Evolutionary conservation across 2,888 invertebrate genomes (phyloP), one percentile per base, ranked within the genome.

Genomic region (Adela reaumurella): DNA sequence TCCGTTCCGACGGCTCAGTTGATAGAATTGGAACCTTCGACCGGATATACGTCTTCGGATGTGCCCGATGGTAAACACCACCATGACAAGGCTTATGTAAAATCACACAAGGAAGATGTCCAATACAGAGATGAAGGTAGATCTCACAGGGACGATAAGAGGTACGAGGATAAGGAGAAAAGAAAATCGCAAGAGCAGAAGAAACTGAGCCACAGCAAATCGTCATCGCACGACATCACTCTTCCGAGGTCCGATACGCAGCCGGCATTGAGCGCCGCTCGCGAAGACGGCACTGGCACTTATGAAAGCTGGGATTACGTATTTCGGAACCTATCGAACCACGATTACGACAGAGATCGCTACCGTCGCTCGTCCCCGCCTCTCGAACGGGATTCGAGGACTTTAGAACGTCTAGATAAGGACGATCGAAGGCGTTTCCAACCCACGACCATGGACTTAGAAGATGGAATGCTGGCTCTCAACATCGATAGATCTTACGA

Each of bases 291-390:
- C 0, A 83, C 85, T 61, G 86, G 86, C 1, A 86, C 84, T 0
- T 85, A 84, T 50, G 90, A 89, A 55, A 84, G 85, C 47, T 92
- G 92, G 92, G 88, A 88, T 61, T 90, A 89, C 60, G 90, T 92
- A 0, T 92, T 87, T 61, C 82, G 85, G 56, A 88, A 89, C 62
- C 70, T 92, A 29, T 89, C 90, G 50, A 88, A 84, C 56, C 85
- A 88, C 58, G 87, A 89, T 0, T 88, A 89, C 56, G 76, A 79
- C 1, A 78, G 76, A 20, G 89, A 89, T 57, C 85, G 85, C 57
- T 66, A 88, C 45, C 88, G 85, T 49, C 84, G 90, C 56, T 77
- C 88, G 49, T 81, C 81, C 6, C 74, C 80, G 1, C 73, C 78
- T 1, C 55, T 76, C 1, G 78, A 80, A 43, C 60, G 74, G 46